Conservation (phyloP, 2,113 vertebrate genomes). For the Orthonyx spaldingii region DNA sequence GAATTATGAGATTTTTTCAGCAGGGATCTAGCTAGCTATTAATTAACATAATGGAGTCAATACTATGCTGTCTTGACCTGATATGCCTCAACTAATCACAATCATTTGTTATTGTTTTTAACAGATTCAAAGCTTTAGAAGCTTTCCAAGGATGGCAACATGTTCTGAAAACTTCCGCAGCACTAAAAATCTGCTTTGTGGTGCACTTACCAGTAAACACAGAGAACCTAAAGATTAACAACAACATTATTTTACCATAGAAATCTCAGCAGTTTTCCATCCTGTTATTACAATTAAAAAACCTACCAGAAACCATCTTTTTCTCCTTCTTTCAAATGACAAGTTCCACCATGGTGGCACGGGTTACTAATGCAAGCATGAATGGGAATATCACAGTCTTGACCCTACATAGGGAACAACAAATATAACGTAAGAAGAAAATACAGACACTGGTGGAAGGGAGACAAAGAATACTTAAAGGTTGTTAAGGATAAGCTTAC, state of each 20-base stretch:
- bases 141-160: background rate
- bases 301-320: conserved; percentile 91
- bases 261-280: background rate
- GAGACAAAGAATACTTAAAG: background rate
- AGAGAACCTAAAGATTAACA: background rate
- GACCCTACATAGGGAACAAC: conserved; percentile 78
- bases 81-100: conserved; percentile 59
- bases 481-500: background rate
- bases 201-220: background rate
- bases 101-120: conserved; percentile 6
- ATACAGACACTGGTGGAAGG: background rate
- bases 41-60: conserved; percentile 62
- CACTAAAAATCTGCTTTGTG: background rate
- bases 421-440: background rate
- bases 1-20: conserved; percentile 54
- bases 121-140: background rate
- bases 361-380: conserved; percentile 94
- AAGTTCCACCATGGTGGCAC: conserved; percentile 89
- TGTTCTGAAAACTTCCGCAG: background rate
- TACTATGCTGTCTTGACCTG: conserved; percentile 43
- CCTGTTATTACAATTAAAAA: background rate
- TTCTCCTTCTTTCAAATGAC: conserved; percentile 92
- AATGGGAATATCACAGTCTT: conserved; percentile 91
- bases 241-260: background rate
- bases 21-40: conserved; percentile 52